phyloP scores from a whole-genome alignment of 2,113 vertebrate genomes.

The Hypanus sabinus region DNA sequence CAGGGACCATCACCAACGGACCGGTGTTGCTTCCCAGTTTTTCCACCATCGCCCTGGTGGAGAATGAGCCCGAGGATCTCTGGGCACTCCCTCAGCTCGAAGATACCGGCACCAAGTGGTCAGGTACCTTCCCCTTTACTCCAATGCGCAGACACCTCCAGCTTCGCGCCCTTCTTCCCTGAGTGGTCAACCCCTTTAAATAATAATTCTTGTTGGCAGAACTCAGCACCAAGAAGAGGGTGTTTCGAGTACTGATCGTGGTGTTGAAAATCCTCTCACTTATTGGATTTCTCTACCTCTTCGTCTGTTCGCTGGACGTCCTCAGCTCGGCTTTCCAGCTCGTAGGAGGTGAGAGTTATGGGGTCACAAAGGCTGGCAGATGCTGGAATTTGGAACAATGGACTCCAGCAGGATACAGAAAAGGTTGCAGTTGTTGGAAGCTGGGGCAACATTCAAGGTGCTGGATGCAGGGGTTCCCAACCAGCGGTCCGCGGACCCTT shows the following conservation, averaged over 20 bases:
- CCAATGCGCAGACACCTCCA: not conserved
- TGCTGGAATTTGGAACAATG: too few relatives aligned
- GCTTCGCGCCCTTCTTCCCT: constrained; percentile 24
- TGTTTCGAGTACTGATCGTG: constrained; percentile 60
- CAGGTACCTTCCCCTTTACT: constrained; percentile 59
- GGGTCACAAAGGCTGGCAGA: not conserved
- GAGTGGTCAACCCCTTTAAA: not conserved
- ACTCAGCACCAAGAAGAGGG: constrained; percentile 69
- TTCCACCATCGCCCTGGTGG: constrained; percentile 67
- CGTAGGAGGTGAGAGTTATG: constrained; percentile 72
- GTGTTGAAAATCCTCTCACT: constrained; percentile 63
- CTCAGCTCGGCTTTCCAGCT: constrained; percentile 93
- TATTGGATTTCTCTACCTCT: constrained; percentile 82
- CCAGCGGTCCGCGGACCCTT: too few relatives aligned
- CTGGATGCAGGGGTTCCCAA: too few relatives aligned
- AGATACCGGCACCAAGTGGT: constrained; percentile 77
- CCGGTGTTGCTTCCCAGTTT: constrained; percentile 56
- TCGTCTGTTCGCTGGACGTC: constrained; percentile 88
- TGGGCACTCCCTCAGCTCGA: constrained; percentile 76
- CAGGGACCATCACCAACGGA: constrained; percentile 51
- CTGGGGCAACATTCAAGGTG: too few relatives aligned
- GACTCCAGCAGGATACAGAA: too few relatives aligned
- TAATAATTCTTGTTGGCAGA: constrained; percentile 57
- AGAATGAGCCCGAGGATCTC: constrained; percentile 51
- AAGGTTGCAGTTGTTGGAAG: too few relatives aligned